A percentile compares a stretch with the other conserved stretches of the same genome.
Conservation (phyloP, 2,888 invertebrate species). For the Ptychoptera albimana region DNA sequence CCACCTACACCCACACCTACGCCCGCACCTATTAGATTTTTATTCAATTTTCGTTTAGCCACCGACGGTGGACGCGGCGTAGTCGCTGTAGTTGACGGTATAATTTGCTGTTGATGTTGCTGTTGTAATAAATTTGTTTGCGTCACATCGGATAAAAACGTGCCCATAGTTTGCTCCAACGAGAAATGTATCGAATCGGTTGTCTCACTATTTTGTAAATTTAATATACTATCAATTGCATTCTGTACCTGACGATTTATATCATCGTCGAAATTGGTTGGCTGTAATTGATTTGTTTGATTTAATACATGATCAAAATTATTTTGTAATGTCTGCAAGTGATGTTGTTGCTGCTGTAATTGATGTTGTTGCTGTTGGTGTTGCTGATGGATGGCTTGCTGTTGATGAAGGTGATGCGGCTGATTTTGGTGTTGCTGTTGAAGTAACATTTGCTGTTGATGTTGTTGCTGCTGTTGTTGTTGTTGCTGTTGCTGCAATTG, state of each 20-base stretch:
- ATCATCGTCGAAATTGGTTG: conserved; percentile 36
- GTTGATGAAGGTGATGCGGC: conserved; percentile 15
- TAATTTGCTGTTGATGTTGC: conserved; percentile 4
- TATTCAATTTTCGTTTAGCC: conserved; percentile 2
- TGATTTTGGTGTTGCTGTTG: conserved; percentile 10
- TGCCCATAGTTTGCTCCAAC: conserved; percentile 25
- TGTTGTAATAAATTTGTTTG: conserved; percentile 4
- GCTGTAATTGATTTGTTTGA: conserved; percentile 17
- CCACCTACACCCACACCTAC: neutral
- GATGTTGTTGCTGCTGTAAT: conserved; percentile 18
- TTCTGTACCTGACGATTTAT: conserved; percentile 64
- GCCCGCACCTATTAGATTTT: neutral
- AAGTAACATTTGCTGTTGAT: conserved; percentile 5
- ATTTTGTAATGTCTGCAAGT: conserved; percentile 10
- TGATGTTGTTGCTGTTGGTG: conserved; percentile 21
- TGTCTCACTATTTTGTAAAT: conserved; percentile 40
- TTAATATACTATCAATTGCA: conserved; percentile 63
- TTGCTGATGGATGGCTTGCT: conserved; percentile 21
- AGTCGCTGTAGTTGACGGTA: conserved; percentile 4
- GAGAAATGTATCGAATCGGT: conserved; percentile 27
- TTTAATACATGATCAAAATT: conserved; percentile 16
- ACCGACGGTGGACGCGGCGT: neutral
- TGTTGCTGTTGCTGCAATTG: no score
- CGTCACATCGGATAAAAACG: conserved; percentile 27
- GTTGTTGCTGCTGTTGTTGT: no score